Conservation (phyloP, 2,113 vertebrate species). For the Oreochromis niloticus region DNA sequence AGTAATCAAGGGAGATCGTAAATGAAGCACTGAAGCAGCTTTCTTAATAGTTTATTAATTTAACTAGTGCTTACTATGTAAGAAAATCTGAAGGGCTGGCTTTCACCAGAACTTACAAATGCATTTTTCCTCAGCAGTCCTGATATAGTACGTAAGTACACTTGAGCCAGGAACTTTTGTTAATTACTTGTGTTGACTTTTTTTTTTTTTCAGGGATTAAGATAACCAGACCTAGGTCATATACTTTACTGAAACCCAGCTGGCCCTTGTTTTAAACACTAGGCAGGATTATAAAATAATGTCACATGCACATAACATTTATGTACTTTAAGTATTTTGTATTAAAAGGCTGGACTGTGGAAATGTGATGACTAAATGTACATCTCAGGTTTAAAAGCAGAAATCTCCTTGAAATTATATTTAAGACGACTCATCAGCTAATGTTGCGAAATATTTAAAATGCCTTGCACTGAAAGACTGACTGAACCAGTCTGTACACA, state of each 20-base stretch:
- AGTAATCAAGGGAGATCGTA: background rate
- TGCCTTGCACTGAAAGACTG: background rate
- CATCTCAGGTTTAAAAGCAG: background rate
- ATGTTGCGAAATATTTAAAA: background rate
- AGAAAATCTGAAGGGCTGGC: background rate
- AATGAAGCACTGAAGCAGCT: background rate
- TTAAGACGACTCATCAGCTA: background rate
- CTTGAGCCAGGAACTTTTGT: background rate
- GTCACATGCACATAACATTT: background rate
- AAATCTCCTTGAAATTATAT: background rate
- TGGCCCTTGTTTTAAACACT: background rate
- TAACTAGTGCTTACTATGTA: background rate
- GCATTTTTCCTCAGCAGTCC: background rate
- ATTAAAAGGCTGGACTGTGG: background rate
- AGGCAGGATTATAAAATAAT: background rate
- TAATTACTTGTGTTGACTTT: background rate
- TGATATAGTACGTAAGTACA: background rate
- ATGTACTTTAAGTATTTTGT: background rate
- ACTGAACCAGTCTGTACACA: background rate
- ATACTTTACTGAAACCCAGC: fast-evolving
- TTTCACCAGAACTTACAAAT: background rate
- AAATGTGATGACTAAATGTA: background rate
- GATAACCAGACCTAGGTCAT: background rate
- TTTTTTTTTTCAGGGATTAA: background rate
- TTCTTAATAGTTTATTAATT: fast-evolving